phyloP scores from a whole-genome alignment of 2,113 vertebrate species.

The Ophiodon elongatus region DNA sequence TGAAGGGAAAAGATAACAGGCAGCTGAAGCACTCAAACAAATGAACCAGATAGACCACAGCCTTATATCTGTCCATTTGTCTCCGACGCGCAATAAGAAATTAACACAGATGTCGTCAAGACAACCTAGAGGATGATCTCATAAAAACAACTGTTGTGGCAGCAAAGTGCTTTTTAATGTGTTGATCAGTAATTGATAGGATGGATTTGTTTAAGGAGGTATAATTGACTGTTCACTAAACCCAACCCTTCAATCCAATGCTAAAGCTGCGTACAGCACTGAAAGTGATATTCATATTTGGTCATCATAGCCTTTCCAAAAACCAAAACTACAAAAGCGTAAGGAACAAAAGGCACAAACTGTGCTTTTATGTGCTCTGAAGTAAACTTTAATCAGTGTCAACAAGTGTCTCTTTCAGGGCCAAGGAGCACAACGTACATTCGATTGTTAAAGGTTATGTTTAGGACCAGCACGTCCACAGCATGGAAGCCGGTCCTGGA shows the following conservation, averaged over 20 bases:
- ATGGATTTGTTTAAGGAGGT: neutral
- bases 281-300: neutral
- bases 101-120: neutral
- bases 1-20: slow-evolving; percentile 54
- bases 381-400: neutral
- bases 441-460: neutral
- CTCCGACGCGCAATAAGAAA: slow-evolving; percentile 3
- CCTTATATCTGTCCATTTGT: slow-evolving; percentile 24
- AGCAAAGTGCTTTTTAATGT: neutral
- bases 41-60: slow-evolving; percentile 23
- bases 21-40: slow-evolving; percentile 33
- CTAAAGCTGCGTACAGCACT: neutral
- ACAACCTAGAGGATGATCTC: neutral
- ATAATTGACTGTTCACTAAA: neutral
- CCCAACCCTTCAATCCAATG: neutral
- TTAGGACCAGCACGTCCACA: neutral
- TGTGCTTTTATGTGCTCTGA: neutral
- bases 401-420: neutral
- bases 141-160: neutral
- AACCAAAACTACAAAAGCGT: neutral
- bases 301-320: neutral
- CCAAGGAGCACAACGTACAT: neutral
- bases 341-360: neutral
- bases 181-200: neutral
- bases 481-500: neutral